Conservation (phyloP, 2,113 vertebrate genomes). For the Nansenia antarctica region DNA sequence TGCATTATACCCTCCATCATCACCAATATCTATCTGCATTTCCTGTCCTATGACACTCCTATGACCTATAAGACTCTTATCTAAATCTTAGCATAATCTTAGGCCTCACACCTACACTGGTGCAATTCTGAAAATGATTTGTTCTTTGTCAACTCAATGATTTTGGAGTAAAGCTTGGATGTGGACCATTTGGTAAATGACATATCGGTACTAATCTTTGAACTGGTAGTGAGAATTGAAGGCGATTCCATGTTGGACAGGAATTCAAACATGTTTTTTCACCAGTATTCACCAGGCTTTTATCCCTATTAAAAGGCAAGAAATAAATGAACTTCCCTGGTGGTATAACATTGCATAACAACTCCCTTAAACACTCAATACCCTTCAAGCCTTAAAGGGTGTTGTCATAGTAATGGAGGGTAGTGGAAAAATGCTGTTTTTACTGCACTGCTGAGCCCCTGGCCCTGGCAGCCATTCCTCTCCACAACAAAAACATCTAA, state of each 20-base stretch:
- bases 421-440: slow-evolving; percentile 63
- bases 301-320: slow-evolving; percentile 32
- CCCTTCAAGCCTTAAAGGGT: slow-evolving; percentile 62
- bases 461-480: slow-evolving; percentile 38
- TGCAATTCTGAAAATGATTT: too few relatives aligned
- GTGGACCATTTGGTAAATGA: slow-evolving; percentile 13
- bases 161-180: slow-evolving; percentile 2
- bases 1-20: too few relatives aligned
- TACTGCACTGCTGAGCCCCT: slow-evolving; percentile 57
- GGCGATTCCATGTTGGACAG: background rate
- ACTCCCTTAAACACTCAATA: slow-evolving; percentile 55
- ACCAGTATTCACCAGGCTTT: background rate
- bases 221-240: slow-evolving; percentile 17
- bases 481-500: slow-evolving; percentile 37
- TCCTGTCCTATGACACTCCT: too few relatives aligned
- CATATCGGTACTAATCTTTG: slow-evolving; percentile 1
- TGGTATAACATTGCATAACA: slow-evolving; percentile 50
- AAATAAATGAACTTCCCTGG: slow-evolving; percentile 63
- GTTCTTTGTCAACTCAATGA: slow-evolving; percentile 12
- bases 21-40: too few relatives aligned
- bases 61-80: too few relatives aligned
- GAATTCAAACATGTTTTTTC: slow-evolving; percentile 32
- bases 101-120: too few relatives aligned
- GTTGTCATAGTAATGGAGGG: slow-evolving; percentile 71
- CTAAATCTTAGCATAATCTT: too few relatives aligned